Evolutionary conservation across 1,140 invertebrate species (phyloP), one percentile per base, ranked within the genome.

Genomic region (Hylyphantes graminicola): DNA sequence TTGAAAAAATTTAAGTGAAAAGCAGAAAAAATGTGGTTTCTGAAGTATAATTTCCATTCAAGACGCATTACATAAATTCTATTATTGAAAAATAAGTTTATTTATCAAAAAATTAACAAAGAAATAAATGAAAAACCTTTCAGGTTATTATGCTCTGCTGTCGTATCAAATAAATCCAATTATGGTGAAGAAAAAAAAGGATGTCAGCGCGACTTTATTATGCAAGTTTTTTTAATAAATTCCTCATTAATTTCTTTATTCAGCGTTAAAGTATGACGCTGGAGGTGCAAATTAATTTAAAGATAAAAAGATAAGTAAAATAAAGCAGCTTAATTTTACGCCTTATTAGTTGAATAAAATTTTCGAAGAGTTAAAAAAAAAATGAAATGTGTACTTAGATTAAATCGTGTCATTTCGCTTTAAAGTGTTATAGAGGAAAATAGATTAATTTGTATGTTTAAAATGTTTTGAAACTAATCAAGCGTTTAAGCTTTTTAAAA

Each of bases 271-370:
- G 17, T 19, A 70, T 51, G 50, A 17, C 51, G 68, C n/a, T 53
- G 50, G 19, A 53, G 50, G 68, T 70, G 68, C 21, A 51, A 70
- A 70, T 70, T 70, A 70, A 70, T 70, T 70, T 70, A 70, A 70
- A 70, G 50, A 53, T 53, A 15, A 51, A 15, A 54, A 15, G 11
- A 70, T 54, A 70, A 70, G 53, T 70, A 70, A 70, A 35, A 35
- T 35, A 15, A 7, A n/a, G 48, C 17, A 70, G 54, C 50, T 70
- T 70, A 70, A 70, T 70, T 70, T 70, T 48, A 70, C 54, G 50
- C 50, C 68, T 70, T 51, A 70, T 70, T 70, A 70, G 68, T 70
- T 51, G 54, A 70, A 5, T 35, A 35, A 35, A 35, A 35, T 35
- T 35, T 35, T 5, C 5, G 35, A 35, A 35, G 35, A 35, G 35